Evolutionary conservation across 2,888 invertebrate genomes (phyloP), one percentile per base, ranked within the genome.

Genomic region (Schizotus pectinicornis): DNA sequence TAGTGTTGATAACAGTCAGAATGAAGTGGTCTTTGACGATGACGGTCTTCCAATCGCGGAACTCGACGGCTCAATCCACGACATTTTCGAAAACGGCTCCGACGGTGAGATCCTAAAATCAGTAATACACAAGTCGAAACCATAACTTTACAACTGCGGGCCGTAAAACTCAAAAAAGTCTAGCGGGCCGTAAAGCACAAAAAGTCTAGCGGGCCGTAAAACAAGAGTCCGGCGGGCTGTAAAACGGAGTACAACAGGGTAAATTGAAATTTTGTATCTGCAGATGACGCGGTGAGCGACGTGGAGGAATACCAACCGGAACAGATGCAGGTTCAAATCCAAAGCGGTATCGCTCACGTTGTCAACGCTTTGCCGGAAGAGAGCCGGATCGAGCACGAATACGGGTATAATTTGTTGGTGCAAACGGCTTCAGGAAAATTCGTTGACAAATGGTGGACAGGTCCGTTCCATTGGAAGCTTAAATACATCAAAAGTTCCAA

Each of bases 401-500:
- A 91, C 79, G 89, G 89, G 0, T 91, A 90, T 80, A 80, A 83
- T 74, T 78, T 77, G 8, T 82, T 86, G 77, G 84, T 82, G 75
- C 84, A 45, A 8, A 65, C 66, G 1, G 11, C 31, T 2, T 55
- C 59, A 1, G 71, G 73, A 33, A 72, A 69, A 55, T 61, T 61
- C 30, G 69, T 75, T 7, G 73, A 75, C 13, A 69, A 70, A 74
- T 73, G 87, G 64, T 94, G 93, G 93, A 91, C 91, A 14, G 94
- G 94, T 0, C 93, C 94, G 31, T 82, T 86, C 39, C 91, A 94
- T 79, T 94, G 94, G 94, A 88, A 89, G 68, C 84, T 90, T 38
- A 86, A 84, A 72, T 83, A 49, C 47, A 46, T 49, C 30, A 52
- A 42, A 34, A 35, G 62, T 22, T 57, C 56, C 11, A 8, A 52